Base-by-base conservation (phyloP, 2,113 vertebrate genomes). In the Trematocara stigmaticum region DNA sequence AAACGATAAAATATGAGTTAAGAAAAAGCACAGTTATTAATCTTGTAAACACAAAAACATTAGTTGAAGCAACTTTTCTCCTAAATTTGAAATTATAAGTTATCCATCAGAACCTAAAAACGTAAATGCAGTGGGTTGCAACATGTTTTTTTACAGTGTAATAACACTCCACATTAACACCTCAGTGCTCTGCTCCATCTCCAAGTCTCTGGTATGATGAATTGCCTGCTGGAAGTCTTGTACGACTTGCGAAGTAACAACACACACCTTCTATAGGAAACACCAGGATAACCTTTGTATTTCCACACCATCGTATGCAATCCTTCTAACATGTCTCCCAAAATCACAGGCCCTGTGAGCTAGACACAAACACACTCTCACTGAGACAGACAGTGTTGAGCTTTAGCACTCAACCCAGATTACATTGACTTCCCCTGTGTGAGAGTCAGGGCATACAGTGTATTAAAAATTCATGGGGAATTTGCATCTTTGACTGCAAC, bases 81-180 rank as follows among this genome's bases (percentile, higher is more conserved):
- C 29, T 5, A 31, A 31, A 31, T 5, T 31, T 5, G 5, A 31
- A 31, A 31, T 31, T 31, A 31, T 31, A 31, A 31, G 29, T 31
- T 31, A 31, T 31, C 29, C 29, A 31, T 31, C 29, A 31, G 29
- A 31, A 31, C 29, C 29, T 31, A 31, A 31, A 31, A 31, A 31
- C 29, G 5, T 31, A 31, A 31, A 31, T 31, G 29, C 29, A 31
- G 29, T 31, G 29, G 29, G 29, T 31, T 31, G 29, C 29, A 31
- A 31, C 29, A 31, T 31, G 2, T 31, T 31, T 6, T 31, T 31
- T 31, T 31, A 6, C 5, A 31, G 5, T 31, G 29, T 31, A 31
- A 85, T 84, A 82, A 88, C 35, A 78, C 85, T 87, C 53, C 69
- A 49, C 88, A 84, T 93, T 91, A 90, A 88, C 90, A 87, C 93